These are phyloP conservation scores for Metridium senile DNA, from an alignment of 92 coral and sea anemone species.

Conservation along the genomic window DNA sequence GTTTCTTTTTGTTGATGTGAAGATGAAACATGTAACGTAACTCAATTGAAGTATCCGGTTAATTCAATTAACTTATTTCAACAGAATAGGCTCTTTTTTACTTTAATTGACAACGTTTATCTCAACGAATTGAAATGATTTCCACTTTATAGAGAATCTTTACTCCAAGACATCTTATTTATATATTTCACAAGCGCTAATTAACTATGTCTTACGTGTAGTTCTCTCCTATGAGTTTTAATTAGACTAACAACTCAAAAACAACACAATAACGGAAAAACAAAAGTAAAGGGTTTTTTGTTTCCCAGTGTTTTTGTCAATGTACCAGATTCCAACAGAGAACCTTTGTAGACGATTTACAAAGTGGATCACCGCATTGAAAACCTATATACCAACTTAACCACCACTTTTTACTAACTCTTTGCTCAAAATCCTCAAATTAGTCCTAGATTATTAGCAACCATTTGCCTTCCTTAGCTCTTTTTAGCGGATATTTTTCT, in stretches of 20 bases:
- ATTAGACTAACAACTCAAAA: neutral
- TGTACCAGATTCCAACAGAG: neutral
- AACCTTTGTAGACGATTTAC: conserved; percentile 4
- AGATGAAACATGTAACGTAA: too few species aligned
- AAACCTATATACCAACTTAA: neutral
- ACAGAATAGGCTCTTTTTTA: too few species aligned
- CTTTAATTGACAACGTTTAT: too few species aligned
- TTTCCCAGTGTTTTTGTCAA: neutral
- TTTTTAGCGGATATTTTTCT: too few species aligned
- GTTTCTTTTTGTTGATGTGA: too few species aligned
- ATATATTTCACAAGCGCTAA: neutral
- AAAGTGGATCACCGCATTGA: conserved; percentile 2
- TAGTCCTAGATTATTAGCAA: neutral
- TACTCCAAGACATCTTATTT: neutral
- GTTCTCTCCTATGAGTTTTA: neutral
- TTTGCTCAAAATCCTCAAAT: neutral
- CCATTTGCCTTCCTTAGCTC: neutral
- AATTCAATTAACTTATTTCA: too few species aligned
- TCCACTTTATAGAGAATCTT: too few species aligned
- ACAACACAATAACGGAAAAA: neutral
- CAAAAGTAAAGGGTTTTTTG: neutral
- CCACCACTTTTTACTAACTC: neutral
- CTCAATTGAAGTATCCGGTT: too few species aligned
- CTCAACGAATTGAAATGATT: too few species aligned
- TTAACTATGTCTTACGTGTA: neutral